Percentiles rank a stretch among this genome's conserved stretches.
phyloP scores from a whole-genome alignment of 2,797 vertebrate genomes.

The Pseudochirops corinnae region DNA sequence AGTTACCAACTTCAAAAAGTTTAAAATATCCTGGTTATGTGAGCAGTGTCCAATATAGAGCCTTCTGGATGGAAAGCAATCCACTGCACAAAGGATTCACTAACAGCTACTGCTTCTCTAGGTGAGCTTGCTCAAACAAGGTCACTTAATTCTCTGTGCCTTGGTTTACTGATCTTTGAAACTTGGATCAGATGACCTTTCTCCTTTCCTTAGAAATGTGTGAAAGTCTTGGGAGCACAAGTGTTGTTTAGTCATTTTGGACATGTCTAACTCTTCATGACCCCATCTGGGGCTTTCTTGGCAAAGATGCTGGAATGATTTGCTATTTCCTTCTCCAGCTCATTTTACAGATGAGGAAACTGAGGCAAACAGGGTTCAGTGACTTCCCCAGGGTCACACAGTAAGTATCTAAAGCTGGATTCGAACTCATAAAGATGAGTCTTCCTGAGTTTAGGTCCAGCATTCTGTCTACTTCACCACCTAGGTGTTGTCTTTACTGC shows the following conservation, averaged over 20 bases:
- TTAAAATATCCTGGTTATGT: background rate
- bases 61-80: background rate
- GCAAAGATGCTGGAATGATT: background rate
- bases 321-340: background rate
- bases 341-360: constrained; percentile 1
- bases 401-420: background rate
- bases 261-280: background rate
- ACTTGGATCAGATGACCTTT: background rate
- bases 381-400: background rate
- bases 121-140: background rate
- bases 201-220: background rate
- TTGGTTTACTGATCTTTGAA: background rate
- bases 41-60: background rate
- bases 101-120: background rate
- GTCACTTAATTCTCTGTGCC: background rate
- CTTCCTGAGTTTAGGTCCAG: background rate
- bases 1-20: background rate
- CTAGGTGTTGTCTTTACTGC: background rate
- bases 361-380: background rate
- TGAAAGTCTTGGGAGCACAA: background rate
- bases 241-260: background rate
- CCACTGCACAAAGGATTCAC: background rate
- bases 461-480: background rate
- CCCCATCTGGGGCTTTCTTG: background rate
- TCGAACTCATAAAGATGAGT: background rate